phyloP scores from a whole-genome alignment of 2,888 invertebrate species.

The Nipponacmea schrenckii region DNA sequence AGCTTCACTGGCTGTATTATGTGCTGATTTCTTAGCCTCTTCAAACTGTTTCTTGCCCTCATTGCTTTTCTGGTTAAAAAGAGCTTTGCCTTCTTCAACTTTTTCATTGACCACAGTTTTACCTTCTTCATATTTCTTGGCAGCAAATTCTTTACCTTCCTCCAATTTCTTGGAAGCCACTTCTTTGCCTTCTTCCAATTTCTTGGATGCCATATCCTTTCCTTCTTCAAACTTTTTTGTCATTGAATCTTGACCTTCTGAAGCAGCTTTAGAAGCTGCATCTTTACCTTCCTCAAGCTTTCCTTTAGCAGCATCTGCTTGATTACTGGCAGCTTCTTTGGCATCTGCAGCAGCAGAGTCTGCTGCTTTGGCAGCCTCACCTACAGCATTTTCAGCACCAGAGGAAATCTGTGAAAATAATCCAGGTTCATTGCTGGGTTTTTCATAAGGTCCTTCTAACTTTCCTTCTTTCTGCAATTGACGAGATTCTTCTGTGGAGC shows the following conservation, averaged over 20 bases:
- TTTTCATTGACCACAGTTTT: not conserved
- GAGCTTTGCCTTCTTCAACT: not conserved
- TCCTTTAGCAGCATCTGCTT: too few species aligned
- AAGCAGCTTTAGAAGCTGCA: not conserved
- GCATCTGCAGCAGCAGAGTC: not conserved
- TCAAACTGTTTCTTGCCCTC: not conserved
- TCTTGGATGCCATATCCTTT: not conserved
- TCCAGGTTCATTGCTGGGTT: not conserved
- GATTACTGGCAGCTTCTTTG: not conserved
- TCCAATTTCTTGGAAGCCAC: not conserved
- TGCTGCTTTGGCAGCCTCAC: not conserved
- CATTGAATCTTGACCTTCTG: not conserved
- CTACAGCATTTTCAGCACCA: slow-evolving; percentile 5
- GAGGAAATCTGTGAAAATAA: not conserved
- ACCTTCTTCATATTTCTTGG: not conserved
- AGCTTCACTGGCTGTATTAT: not conserved
- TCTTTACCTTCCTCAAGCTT: not conserved
- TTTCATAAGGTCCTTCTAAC: not conserved
- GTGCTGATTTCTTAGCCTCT: not conserved
- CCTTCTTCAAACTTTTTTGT: not conserved
- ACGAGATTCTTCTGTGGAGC: slow-evolving; percentile 8
- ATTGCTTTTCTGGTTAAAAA: not conserved
- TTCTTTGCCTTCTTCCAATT: not conserved
- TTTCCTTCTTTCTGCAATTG: slow-evolving; percentile 2
- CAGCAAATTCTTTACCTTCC: not conserved